Base-by-base conservation (phyloP, 2,888 invertebrate species). In the Polydesmus complanatus region DNA sequence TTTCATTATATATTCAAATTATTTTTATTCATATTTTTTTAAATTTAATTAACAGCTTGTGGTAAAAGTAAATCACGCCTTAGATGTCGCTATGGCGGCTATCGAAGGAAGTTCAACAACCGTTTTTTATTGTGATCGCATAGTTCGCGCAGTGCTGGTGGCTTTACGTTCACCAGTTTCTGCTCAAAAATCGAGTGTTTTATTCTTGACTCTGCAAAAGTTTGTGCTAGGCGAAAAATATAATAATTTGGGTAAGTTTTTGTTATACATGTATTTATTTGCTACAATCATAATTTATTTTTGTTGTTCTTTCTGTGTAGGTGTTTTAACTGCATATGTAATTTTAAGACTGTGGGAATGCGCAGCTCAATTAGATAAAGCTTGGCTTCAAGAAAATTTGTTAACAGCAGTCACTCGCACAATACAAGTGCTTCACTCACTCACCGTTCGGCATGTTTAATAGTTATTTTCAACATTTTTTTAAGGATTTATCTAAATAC, bases 331-430 rank as follows among this genome's bases (percentile, higher is more conserved):
- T 3, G 26, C 55, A 14, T 79, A 86, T 66, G 78, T 84, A 53
- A 89, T 88, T 0, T 74, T 94, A 57, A 79, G 85, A 58, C 75
- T 90, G 22, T 78, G 83, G 68, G 82, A 85, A 59, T 92, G 94
- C 0, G 84, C 85, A 56, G 93, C 91, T 70, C 84, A 85, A 71
- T 72, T 92, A 49, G 84, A 86, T 65, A 75, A 80, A 1, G 80
- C 82, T 56, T 93, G 93, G 92, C 82, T 82, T 66, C 81, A 83
- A 58, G 84, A 86, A 58, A 50, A 81, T 49, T 73, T 88, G 3
- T 77, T 78, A 51, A 74, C 75, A 27, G 83, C 84, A 0, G 80
- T 85, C 1, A 72, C 75, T n/a, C 80, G 86, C 64, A 80, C 83
- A 22, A 77, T 92, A 50, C 75, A 74, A 66, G 73, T 78, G 64